phyloP scores from a whole-genome alignment of 2,113 vertebrate genomes.

The Pteruthius melanotis region DNA sequence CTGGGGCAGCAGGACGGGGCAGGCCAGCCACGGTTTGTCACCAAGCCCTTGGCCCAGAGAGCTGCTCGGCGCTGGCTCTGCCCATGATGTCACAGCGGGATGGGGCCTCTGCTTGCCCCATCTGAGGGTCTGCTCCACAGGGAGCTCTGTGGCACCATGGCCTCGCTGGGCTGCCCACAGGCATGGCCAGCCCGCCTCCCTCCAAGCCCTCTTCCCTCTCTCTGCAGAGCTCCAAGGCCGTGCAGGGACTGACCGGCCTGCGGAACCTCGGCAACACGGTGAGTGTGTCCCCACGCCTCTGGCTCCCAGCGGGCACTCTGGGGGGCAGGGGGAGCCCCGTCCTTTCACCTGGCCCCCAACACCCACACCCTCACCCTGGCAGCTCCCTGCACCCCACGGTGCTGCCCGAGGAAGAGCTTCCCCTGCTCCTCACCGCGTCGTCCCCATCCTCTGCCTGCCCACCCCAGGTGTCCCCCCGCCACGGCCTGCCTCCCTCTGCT shows the following conservation, averaged over 20 bases:
- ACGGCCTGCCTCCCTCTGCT: not conserved
- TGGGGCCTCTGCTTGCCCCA: not conserved
- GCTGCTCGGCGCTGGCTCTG: not conserved
- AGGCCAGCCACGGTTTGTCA: not conserved
- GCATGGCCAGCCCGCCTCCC: not conserved
- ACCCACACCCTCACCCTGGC: fast-evolving
- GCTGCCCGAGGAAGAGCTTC: not conserved
- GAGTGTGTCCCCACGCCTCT: slow-evolving; percentile 41
- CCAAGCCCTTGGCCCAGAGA: not conserved
- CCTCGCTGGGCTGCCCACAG: not conserved
- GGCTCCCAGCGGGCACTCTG: fast-evolving
- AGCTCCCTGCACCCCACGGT: fast-evolving
- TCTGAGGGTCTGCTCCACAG: not conserved
- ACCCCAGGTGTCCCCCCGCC: not conserved
- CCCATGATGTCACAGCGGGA: not conserved
- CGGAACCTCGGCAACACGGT: slow-evolving; percentile 96
- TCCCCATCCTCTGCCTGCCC: not conserved
- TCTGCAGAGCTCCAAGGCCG: slow-evolving; percentile 86
- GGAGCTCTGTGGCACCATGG: not conserved
- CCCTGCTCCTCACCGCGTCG: not conserved
- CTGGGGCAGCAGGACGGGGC: not conserved
- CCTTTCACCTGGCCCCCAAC: fast-evolving
- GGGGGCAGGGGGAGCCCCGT: not conserved
- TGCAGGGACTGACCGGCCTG: slow-evolving; percentile 91
- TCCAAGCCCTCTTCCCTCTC: not conserved